A percentile compares a stretch with the other conserved stretches of the same genome.
Conservation (phyloP, 2,113 vertebrate genomes). For the Clarias gariepinus region DNA sequence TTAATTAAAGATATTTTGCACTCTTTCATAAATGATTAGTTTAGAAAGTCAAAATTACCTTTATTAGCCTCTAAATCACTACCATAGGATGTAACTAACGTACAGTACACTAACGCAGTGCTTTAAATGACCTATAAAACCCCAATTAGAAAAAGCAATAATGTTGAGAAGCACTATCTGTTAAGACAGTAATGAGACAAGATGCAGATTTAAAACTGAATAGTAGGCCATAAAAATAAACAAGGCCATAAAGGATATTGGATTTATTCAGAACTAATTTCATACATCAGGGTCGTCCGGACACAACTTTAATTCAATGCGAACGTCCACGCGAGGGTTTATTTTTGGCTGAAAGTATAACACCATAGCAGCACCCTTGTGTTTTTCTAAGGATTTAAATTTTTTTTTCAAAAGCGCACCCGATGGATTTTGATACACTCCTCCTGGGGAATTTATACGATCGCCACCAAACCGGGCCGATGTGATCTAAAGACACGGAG, state of each 20-base stretch:
- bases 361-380: neutral
- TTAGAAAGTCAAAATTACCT: neutral
- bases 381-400: too few species aligned
- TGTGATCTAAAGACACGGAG: too few species aligned
- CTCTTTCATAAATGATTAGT: neutral
- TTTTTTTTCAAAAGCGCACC: too few species aligned
- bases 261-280: neutral
- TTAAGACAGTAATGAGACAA: neutral
- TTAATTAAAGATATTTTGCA: neutral
- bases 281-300: neutral
- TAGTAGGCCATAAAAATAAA: neutral
- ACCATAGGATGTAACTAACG: neutral
- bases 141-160: neutral
- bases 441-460: too few species aligned
- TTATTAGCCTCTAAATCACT: neutral
- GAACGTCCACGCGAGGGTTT: neutral
- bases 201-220: neutral
- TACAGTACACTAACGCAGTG: neutral
- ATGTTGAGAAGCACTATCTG: neutral
- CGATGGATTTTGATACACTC: too few species aligned
- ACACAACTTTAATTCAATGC: neutral
- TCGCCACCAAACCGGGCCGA: too few species aligned
- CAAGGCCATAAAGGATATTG: neutral
- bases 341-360: neutral
- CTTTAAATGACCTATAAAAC: neutral